Conservation (phyloP, 2,113 vertebrate genomes). For the Pseudopodoces humilis region DNA sequence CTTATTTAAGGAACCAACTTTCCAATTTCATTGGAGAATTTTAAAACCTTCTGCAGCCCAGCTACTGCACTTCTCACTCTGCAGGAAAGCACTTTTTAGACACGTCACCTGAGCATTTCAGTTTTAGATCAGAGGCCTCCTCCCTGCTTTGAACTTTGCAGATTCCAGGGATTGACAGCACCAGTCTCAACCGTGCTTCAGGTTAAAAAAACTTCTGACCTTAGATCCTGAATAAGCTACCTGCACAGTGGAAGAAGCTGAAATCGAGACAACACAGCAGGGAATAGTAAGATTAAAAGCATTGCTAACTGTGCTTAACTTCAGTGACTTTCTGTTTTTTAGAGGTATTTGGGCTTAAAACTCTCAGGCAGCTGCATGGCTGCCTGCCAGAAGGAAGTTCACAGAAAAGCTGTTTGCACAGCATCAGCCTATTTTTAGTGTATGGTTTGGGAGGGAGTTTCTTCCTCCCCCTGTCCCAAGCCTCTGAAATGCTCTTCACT, state of each 20-base stretch:
- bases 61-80: neutral
- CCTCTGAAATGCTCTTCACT: neutral
- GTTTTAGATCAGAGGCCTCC: conserved; percentile 13
- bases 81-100: neutral
- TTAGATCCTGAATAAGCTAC: neutral
- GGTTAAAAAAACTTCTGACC: neutral
- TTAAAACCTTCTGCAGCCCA: neutral
- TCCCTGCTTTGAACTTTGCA: neutral
- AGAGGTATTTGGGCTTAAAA: conserved; percentile 2
- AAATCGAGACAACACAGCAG: neutral
- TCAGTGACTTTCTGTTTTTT: neutral
- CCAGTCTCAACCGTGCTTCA: neutral
- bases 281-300: neutral
- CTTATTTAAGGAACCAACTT: neutral
- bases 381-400: conserved; percentile 26
- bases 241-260: neutral
- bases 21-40: neutral
- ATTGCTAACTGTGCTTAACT: neutral
- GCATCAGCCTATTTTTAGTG: conserved; percentile 51
- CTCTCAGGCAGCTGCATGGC: neutral
- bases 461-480: neutral
- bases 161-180: neutral
- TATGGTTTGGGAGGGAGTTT: neutral
- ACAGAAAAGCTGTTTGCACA: neutral
- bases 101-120: neutral